A percentile compares a stretch with the other conserved stretches of the same genome.
phyloP scores from a whole-genome alignment of 2,888 invertebrate genomes.

The Rhamnusium bicolor region DNA sequence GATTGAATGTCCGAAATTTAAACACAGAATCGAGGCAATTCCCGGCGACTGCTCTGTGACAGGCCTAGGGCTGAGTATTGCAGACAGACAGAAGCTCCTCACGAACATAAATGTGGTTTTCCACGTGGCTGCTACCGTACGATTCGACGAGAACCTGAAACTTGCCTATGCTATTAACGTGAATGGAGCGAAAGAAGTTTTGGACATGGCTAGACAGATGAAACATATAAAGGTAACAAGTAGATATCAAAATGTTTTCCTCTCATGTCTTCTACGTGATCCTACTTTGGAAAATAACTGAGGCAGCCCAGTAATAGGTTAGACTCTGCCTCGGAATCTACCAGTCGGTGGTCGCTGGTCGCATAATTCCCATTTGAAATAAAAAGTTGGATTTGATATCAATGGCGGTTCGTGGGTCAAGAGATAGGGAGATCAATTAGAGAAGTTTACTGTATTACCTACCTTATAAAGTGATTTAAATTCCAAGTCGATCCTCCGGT shows the following conservation, averaged over 20 bases:
- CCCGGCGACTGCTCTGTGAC: slow-evolving; percentile 80
- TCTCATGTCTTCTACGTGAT: too few species aligned
- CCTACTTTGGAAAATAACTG: too few species aligned
- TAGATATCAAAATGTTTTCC: background rate
- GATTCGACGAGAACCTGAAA: slow-evolving; percentile 88
- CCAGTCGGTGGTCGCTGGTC: too few species aligned
- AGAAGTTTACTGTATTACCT: too few species aligned
- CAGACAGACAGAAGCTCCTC: slow-evolving; percentile 76
- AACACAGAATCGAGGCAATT: slow-evolving; percentile 80
- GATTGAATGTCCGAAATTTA: slow-evolving; percentile 74
- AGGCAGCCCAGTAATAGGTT: too few species aligned
- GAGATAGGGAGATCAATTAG: too few species aligned
- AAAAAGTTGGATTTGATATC: too few species aligned
- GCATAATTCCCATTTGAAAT: too few species aligned
- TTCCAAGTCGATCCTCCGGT: too few species aligned
- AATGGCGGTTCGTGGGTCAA: too few species aligned
- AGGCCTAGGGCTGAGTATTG: slow-evolving; percentile 77
- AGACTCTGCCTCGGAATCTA: too few species aligned
- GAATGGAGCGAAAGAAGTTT: slow-evolving; percentile 82
- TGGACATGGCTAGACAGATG: slow-evolving; percentile 82
- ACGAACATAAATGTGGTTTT: slow-evolving; percentile 82
- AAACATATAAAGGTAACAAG: slow-evolving; percentile 78
- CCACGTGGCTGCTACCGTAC: slow-evolving; percentile 94
- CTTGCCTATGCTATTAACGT: slow-evolving; percentile 87
- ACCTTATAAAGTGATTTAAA: too few species aligned